Evolutionary conservation across 2,113 vertebrate genomes (phyloP), one percentile per base, ranked within the genome.

Genomic region (Urocolius indicus): DNA sequence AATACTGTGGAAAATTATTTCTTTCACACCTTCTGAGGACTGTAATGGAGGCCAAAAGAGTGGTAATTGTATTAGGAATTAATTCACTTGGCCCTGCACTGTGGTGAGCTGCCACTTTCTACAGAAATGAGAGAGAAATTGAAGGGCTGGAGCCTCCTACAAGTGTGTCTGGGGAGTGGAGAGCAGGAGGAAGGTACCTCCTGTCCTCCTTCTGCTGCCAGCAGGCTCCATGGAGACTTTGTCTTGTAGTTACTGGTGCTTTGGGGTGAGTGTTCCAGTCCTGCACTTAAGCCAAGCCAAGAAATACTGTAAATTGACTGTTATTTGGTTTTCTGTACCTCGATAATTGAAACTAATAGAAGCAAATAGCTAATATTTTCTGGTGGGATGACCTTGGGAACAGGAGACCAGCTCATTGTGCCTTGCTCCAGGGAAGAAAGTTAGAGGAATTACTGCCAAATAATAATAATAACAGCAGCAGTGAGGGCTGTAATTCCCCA

Each of bases 381-480:
- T 93, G 69, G 66, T 78, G 93, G 69, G 93, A 43, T 89, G 87
- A 94, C 94, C 95, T 93, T 82, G 87, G 89, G 91, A 95, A 81
- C 84, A 84, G 87, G 69, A 86, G 84, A 84, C 30, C 89, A 82
- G 87, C 77, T 93, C 48, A 34, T 90, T n/a, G 54, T 55, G 66
- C 36, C 94, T 76, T 96, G 62, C 85, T 94, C 80, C 54, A 32
- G 87, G 93, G 84, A 95, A 75, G 74, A 82, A 94, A 94, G 73
- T 92, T 79, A 72, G 84, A 87, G 93, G 84, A 95, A 95, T 90
- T 94, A 89, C 91, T 91, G 87, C 84, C 91, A 95, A 95, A 94
- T 93, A 91, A 93, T 95, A 93, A 94, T 91, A 89, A 93, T 78
- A 83, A 38, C 52, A 90, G 65, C 90, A 86, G 52, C 79, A 87